Evolutionary conservation across 2,797 vertebrate species (phyloP).

Genomic region (Pelochelys cantorii): DNA sequence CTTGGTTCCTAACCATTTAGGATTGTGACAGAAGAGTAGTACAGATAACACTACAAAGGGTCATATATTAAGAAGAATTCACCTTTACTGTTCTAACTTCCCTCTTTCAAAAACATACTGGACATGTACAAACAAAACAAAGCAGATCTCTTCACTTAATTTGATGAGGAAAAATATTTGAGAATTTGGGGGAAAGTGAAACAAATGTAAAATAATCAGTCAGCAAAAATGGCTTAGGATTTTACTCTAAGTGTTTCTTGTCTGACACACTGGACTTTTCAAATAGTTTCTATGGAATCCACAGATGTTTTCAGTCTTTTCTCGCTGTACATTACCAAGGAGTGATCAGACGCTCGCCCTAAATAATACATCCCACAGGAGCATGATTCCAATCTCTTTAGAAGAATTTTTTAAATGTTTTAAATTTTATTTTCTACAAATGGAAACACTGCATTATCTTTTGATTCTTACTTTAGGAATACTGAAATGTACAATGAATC

Average conservation of each 20-base stretch:
- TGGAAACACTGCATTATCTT: slow-evolving; percentile 78
- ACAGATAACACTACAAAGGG: slow-evolving; percentile 74
- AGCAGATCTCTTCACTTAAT: slow-evolving; percentile 74
- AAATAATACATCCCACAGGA: slow-evolving; percentile 64
- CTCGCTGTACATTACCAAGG: slow-evolving; percentile 63
- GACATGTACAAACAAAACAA: slow-evolving; percentile 79
- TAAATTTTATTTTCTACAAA: slow-evolving; percentile 70
- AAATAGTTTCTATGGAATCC: slow-evolving; percentile 72
- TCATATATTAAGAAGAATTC: slow-evolving; percentile 75
- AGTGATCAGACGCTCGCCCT: slow-evolving; percentile 50
- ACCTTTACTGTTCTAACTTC: slow-evolving; percentile 81
- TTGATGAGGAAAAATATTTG: slow-evolving; percentile 78
- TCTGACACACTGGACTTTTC: slow-evolving; percentile 69
- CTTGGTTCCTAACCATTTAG: slow-evolving; percentile 39
- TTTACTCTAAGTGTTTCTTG: slow-evolving; percentile 77
- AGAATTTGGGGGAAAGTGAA: slow-evolving; percentile 75
- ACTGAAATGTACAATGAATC: slow-evolving; percentile 75
- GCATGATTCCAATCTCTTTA: slow-evolving; percentile 69
- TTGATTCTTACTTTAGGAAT: slow-evolving; percentile 77
- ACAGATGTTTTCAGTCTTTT: slow-evolving; percentile 73
- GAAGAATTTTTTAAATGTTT: slow-evolving; percentile 57
- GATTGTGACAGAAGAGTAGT: slow-evolving; percentile 38
- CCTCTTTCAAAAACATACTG: slow-evolving; percentile 81
- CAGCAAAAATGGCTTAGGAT: slow-evolving; percentile 78
- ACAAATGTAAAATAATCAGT: slow-evolving; percentile 74